Percentiles rank a stretch among this genome's conserved stretches.
These are phyloP conservation scores for Bemisia tabaci DNA, from an alignment of 1,140 invertebrate genomes.

Conservation along the genomic window DNA sequence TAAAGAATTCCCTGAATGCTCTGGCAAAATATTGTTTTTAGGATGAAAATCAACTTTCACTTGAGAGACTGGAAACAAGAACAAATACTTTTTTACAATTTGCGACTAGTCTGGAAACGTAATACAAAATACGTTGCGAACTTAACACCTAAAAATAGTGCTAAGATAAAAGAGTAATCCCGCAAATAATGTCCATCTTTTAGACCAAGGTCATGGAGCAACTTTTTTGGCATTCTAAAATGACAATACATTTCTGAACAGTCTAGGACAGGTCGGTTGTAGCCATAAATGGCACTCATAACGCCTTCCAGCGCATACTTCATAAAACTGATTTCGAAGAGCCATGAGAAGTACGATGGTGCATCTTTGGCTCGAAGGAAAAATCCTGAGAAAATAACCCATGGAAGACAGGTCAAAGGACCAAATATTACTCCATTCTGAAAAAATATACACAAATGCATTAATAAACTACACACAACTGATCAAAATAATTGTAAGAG, in stretches of 20 bases:
- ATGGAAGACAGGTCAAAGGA: slow-evolving; percentile 66
- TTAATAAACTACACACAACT: too few relatives aligned
- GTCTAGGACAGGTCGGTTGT: slow-evolving; percentile 46
- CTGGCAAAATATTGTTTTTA: too few relatives aligned
- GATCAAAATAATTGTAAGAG: too few relatives aligned
- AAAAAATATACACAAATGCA: slow-evolving; percentile 25
- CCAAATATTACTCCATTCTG: slow-evolving; percentile 74
- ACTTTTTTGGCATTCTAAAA: not conserved
- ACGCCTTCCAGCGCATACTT: slow-evolving; percentile 65
- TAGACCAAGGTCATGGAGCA: not conserved
- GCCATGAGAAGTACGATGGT: slow-evolving; percentile 60
- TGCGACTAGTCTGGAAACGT: not conserved
- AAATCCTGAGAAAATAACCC: slow-evolving; percentile 78
- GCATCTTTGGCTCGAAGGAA: slow-evolving; percentile 75
- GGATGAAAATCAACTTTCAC: too few relatives aligned
- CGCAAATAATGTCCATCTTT: not conserved
- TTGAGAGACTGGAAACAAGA: slow-evolving; percentile 61
- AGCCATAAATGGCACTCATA: slow-evolving; percentile 53
- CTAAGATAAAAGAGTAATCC: not conserved
- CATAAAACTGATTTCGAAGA: slow-evolving; percentile 73
- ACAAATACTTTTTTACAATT: slow-evolving; percentile 58
- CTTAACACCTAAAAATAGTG: not conserved
- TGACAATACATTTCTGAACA: slow-evolving; percentile 34
- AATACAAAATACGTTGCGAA: not conserved
- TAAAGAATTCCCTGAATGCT: too few relatives aligned